Evolutionary conservation across 2,113 vertebrate species (phyloP), one percentile per base, ranked within the genome.

Genomic region (Taurulus bubalis): DNA sequence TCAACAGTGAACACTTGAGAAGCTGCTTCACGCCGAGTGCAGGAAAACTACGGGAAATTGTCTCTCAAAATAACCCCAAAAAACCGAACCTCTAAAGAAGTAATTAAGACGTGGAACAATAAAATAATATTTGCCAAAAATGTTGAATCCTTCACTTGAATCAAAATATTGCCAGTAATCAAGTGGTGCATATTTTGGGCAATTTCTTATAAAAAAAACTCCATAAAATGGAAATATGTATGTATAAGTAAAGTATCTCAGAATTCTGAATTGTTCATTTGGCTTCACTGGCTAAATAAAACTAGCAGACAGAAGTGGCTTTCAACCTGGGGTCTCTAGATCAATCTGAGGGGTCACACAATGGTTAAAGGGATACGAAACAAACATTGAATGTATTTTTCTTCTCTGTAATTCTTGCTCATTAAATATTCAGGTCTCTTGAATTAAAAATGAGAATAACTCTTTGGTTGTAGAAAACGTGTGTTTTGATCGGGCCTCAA

Each of bases 1-100:
- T 32, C 6, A 53, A 84, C 24, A 42, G 71, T 38, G 49, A 62
- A 59, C 0, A 55, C 3, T n/a, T 6, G 15, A 80, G 69, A 73
- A 66, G 68, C 45, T 64, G 71, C 36, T 70, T 70, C 14, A 1
- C 9, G 26, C 20, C 11, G 40, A 36, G 45, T 38, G 32, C 51
- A 38, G 70, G n/a, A 24, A 49, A n/a, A 40, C 32, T 18, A 5
- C 63, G 51, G 36, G 36, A 56, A 55, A 22, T 53, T 36, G 0
- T 34, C 47, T 16, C 51, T 73, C 38, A 38, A 30, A 53, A 30
- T 6, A 49, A 40, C 40, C 34, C 34, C 2, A 6, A 4, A 34
- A 34, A 34, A 34, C 3, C 3, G 5, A 15, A 45, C 42, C 42
- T 45, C 42, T 15, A 4, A 45, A 45, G 42, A 12, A 4, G 8